Evolutionary conservation across 2,888 invertebrate genomes (phyloP).

Genomic region (Kryphioiulus occultus): DNA sequence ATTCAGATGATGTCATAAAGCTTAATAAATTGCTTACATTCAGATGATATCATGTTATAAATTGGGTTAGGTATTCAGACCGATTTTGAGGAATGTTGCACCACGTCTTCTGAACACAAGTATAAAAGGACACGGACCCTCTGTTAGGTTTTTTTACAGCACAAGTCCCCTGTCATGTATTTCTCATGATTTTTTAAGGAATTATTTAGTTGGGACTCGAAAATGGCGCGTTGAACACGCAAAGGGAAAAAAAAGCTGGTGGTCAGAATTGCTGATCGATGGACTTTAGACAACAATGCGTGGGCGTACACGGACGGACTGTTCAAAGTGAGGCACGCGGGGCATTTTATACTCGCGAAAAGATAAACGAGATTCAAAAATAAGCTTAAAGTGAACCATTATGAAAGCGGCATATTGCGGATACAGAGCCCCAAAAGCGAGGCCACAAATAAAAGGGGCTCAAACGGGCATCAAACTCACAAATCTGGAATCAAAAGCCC

Average conservation of each 20-base stretch:
- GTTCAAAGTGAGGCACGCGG: neutral
- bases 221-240: neutral
- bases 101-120: no score
- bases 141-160: no score
- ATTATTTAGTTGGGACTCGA: neutral
- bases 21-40: no score
- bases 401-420: conserved; percentile 18
- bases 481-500: conserved; percentile 39
- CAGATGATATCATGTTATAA: no score
- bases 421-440: neutral
- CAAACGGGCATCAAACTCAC: neutral
- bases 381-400: conserved; percentile 39
- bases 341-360: conserved; percentile 9
- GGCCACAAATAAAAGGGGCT: conserved; percentile 35
- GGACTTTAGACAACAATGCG: neutral
- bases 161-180: no score
- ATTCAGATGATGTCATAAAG: no score
- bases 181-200: neutral
- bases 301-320: neutral
- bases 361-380: conserved; percentile 39
- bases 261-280: conserved; percentile 1
- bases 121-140: no score
- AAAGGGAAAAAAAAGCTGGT: neutral
- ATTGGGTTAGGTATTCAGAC: no score
- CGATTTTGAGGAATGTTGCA: no score